Conservation (phyloP, 2,888 invertebrate genomes). For the Rhabditoides inermis region DNA sequence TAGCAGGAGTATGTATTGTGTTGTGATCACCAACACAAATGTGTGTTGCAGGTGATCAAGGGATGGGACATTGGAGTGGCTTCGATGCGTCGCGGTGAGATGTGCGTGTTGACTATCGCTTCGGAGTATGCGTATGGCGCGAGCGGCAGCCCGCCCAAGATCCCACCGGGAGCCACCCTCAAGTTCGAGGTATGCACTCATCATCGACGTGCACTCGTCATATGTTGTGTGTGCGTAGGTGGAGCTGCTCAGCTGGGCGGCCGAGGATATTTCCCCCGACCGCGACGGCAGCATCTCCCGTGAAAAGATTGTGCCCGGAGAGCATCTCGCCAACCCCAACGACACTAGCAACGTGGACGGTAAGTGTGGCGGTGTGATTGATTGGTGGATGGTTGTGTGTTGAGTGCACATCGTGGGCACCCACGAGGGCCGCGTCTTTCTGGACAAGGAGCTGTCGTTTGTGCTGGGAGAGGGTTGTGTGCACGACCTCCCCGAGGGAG, state of each 20-base stretch:
- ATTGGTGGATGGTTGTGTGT: conserved; percentile 58
- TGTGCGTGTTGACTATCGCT: conserved; percentile 71
- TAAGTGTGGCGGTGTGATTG: conserved; percentile 54
- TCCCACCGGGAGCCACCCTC: conserved; percentile 77
- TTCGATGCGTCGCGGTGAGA: conserved; percentile 74
- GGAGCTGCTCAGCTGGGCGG: conserved; percentile 32
- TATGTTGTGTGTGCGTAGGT: conserved; percentile 15
- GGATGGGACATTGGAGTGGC: conserved; percentile 83
- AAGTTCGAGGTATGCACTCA: conserved; percentile 71
- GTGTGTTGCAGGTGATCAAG: conserved; percentile 37
- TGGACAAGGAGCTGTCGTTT: conserved; percentile 74
- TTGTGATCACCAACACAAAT: not conserved
- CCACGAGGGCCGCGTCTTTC: conserved; percentile 66
- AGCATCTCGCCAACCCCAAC: conserved; percentile 67
- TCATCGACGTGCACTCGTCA: not conserved
- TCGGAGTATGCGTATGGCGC: conserved; percentile 84
- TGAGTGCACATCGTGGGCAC: conserved; percentile 68
- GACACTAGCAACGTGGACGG: conserved; percentile 76
- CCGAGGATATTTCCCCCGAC: conserved; percentile 75
- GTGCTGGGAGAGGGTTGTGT: conserved; percentile 75
- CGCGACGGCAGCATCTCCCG: conserved; percentile 76
- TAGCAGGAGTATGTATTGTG: not conserved
- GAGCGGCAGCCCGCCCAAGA: conserved; percentile 73
- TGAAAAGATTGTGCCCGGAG: conserved; percentile 64
- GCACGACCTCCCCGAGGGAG: conserved; percentile 67